Evolutionary conservation across 2,888 invertebrate species (phyloP), one percentile per base, ranked within the genome.

Genomic region (Reticulitermes lucifugus): DNA sequence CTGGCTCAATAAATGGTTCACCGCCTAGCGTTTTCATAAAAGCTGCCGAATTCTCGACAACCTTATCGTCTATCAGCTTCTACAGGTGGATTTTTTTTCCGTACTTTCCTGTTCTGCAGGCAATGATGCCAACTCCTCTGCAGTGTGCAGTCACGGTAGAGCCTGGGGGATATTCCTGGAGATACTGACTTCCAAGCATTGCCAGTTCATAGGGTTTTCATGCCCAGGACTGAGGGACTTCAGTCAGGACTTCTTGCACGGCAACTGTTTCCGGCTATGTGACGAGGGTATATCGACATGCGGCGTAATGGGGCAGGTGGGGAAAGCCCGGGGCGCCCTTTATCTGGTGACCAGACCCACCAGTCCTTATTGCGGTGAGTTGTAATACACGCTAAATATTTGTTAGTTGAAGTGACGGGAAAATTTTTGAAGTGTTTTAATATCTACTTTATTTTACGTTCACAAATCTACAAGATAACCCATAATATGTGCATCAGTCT

Each of bases 91-190:
- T 7, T 6, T 46, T 0, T 12, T 9, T 46, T 4, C 12, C 4
- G 6, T 46, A 46, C 46, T n/a, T 65, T 6, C 2, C 25, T 25
- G 1, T 51, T n/a, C 55, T 79, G 25, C 79, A 79, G 79, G 25
- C 51, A 25, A 79, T n/a, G 51, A 79, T 14, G 79, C 35, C 2
- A 81, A 81, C 43, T 81, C 81, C 0, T 22, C 29, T n/a, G 35
- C 9, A 65, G 93, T 93, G 7, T 94, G 94, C 88, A 94, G 93
- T 87, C 94, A 94, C 89, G 89, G 93, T 18, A 89, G 93, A 87
- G 93, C 93, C 2, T 93, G 92, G 90, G 89, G 91, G 80, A 89
- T 93, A 1, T 94, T 92, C 88, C 88, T 92, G 65, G 93, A 93
- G 88, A 92, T 92, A 83, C 87, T 94, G 41, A 88, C 89, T 51